phyloP scores from a whole-genome alignment of 2,888 invertebrate species.

The Stegophylla sp. region DNA sequence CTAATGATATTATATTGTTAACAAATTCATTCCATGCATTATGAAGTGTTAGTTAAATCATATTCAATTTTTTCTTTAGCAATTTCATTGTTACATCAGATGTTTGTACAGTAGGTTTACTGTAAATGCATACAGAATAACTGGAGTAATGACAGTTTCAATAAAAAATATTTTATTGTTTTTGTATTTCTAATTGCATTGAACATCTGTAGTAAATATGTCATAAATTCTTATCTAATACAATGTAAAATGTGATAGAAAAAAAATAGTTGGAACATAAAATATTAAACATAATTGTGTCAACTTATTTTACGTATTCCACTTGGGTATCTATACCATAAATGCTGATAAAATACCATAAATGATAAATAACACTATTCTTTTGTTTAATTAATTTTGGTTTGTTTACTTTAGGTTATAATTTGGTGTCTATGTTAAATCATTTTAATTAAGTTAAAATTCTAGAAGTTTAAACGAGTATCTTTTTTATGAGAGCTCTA shows the following conservation, averaged over 20 bases:
- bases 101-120: no score
- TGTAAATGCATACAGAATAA: no score
- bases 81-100: no score
- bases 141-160: no score
- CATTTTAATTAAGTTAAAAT: background rate
- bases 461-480: background rate
- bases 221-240: background rate
- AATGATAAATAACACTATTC: background rate
- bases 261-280: background rate
- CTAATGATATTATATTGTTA: no score
- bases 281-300: background rate
- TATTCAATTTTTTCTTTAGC: no score
- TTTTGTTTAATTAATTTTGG: slow-evolving; percentile 16
- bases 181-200: background rate
- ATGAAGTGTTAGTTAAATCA: no score
- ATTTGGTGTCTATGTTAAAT: background rate
- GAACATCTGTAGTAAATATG: background rate
- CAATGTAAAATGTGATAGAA: background rate
- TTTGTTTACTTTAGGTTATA: background rate
- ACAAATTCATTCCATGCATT: no score
- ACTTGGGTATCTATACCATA: background rate
- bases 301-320: background rate
- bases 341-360: background rate
- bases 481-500: background rate
- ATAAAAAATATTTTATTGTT: no score